Base-by-base conservation (phyloP, 2,888 invertebrate genomes). In the Linnaemya tessellans region DNA sequence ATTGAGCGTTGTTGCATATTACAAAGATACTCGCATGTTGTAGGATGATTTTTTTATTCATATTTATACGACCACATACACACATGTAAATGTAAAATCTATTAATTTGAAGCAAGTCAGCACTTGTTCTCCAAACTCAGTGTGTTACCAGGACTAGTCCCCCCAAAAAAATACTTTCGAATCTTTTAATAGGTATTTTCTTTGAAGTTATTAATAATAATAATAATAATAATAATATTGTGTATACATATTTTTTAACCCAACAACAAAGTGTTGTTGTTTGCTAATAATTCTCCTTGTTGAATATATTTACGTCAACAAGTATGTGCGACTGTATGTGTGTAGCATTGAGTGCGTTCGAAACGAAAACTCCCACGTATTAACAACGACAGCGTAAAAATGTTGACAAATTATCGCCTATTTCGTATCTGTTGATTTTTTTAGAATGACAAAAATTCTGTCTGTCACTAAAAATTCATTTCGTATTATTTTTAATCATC, bases 381-480 rank as follows among this genome's bases (percentile, higher is more conserved):
- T 46, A 35, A 62, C 67, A 51, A 49, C 1, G 20, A 30, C 20
- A 62, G 13, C 30, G 60, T n/a, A 70, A 65, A 51, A 65, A 54
- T 82, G 68, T 82, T 82, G 85, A 82, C 74, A 82, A 81, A 82
- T 85, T 82, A 79, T 78, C 81, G 56, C 74, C 82, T 79, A 75
- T 85, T 79, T 79, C n/a, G 64, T 56, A 67, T 22, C n/a, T 64
- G 13, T 60, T 41, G 10, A 1, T 64, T 35, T 43, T 30, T 35
- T 58, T 68, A 22, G 35, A n/a, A 20, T 54, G 18, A 41, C 15
- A 64, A 18, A 68, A 43, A n/a, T 64, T 49, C 35, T 25, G 15
- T 65, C 49, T 77, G 41, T n/a, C 71, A 71, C 22, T 25, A 68
- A 60, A 64, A 71, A 62, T 68, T 82, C 38, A 58, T 68, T 71